Base-by-base conservation (phyloP, 2,113 vertebrate genomes). In the Mustela lutreola region DNA sequence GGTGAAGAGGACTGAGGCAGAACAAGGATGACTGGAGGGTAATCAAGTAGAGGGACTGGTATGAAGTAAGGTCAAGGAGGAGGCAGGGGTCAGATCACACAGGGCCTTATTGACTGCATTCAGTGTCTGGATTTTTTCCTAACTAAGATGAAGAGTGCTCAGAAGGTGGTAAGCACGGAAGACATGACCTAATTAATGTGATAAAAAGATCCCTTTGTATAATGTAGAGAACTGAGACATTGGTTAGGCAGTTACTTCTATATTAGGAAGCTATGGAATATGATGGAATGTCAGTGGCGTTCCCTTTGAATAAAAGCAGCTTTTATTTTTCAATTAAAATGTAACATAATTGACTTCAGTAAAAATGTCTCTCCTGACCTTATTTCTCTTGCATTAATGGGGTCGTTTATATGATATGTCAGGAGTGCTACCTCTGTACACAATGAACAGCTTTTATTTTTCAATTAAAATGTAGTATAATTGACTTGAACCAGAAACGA, bases 251-350 rank as follows among this genome's bases (percentile, higher is more conserved):
- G 16, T 36, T 53, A 36, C 7, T 92, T 19, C 26, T 88, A 16
- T 85, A 94, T 53, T 80, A 80, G 19, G 58, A 93, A 42, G 31
- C 78, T 45, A 71, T 4, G 21, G 36, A 87, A 92, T 78, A 75
- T 91, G 48, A 70, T 45, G 33, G 21, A 91, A 94, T 53, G 62
- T 60, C 91, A 94, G 45, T 19, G 1, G 12, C 36, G 1, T 11
- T 85, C 62, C 42, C 45, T 96, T 85, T 97, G 81, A 93, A 97
- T 92, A 92, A 95, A 96, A 84, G 45, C 33, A 88, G 28, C 79
- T 96, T 97, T 92, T 89, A 80, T 92, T 95, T 96, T 97, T 97
- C 93, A 96, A 94, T 91, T 97, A 97, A 96, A 97, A 94, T 88
- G 70, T 62, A 76, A 81, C 58, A 95, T 87, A 96, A 94, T 94